Evolutionary conservation across 2,113 vertebrate genomes (phyloP), one percentile per base, ranked within the genome.

Genomic region (Sula dactylatra): DNA sequence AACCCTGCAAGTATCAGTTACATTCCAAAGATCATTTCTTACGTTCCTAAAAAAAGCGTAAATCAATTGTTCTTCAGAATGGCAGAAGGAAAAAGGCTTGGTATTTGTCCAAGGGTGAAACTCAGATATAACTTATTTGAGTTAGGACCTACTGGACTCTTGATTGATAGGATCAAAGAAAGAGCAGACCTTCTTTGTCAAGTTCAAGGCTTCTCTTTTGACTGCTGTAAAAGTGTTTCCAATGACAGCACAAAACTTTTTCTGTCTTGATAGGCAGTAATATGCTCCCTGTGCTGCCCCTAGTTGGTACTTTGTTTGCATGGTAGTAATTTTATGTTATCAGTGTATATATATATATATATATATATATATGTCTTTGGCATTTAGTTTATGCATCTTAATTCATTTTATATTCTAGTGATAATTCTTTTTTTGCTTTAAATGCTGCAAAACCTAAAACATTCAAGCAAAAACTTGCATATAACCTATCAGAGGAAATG

Each of bases 401-500:
- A 94, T 93, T 86, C 42, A 83, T 56, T 78, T 97, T 97, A 88
- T 59, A 95, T 38, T 90, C 26, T 22, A 77, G 24, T 40, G 64
- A 86, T 92, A 88, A 93, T 86, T 91, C 27, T 84, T 70, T 4
- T 72, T 95, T 94, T 94, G 40, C 52, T 94, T 92, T 82, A 65
- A 64, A 72, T 77, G 80, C 36, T 59, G 52, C 16, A 83, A 74
- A 93, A 45, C 13, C 31, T 67, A 81, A 78, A 45, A 27, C 40
- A 32, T 66, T 93, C 42, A 73, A 83, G 85, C 50, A 95, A 89
- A 92, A 95, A 93, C 94, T 66, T 90, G n/a, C 74, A 77, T 95
- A 52, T 96, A 72, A 49, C 74, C 47, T 94, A 86, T 96, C 80
- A 62, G 50, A 94, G 86, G 29, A 93, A 88, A 87, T 94, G 90